These are phyloP conservation scores for Spea bombifrons DNA, from an alignment of 2,113 vertebrate species.

Conservation along the genomic window DNA sequence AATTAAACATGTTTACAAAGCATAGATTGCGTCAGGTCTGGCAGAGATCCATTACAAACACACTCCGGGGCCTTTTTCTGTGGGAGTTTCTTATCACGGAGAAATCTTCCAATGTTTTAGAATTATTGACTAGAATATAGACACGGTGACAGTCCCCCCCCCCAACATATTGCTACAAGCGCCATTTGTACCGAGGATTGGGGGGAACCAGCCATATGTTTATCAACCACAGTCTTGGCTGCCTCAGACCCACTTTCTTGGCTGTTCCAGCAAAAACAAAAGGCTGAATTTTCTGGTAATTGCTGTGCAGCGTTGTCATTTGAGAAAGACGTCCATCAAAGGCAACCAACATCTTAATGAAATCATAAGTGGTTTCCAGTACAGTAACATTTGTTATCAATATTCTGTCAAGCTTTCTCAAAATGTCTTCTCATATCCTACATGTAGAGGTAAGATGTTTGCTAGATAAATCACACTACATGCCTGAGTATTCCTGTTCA, in stretches of 20 bases:
- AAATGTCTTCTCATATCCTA: no score
- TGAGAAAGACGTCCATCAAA: constrained; percentile 48
- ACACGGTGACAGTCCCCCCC: background rate
- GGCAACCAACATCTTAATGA: background rate
- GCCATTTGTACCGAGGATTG: background rate
- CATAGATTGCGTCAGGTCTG: constrained; percentile 52
- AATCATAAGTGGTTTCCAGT: background rate
- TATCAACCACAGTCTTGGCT: constrained; percentile 14
- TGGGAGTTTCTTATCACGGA: constrained; percentile 59
- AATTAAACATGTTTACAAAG: constrained; percentile 59
- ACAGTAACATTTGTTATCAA: background rate
- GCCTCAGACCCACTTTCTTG: constrained; percentile 49
- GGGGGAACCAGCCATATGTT: constrained; percentile 2
- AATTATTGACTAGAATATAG: constrained; percentile 58
- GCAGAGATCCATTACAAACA: constrained; percentile 60
- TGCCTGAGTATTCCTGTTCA: no score
- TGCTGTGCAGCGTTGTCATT: constrained; percentile 48
- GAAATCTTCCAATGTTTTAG: constrained; percentile 57
- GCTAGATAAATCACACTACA: no score
- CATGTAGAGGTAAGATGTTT: no score
- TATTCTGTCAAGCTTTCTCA: background rate
- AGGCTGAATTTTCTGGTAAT: constrained; percentile 54
- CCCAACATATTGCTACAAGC: constrained; percentile 23
- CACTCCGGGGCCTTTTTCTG: constrained; percentile 47
- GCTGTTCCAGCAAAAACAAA: constrained; percentile 52